These are phyloP conservation scores for Prochilodus magdalenae DNA, from an alignment of 2,113 vertebrate species.

Conservation along the genomic window DNA sequence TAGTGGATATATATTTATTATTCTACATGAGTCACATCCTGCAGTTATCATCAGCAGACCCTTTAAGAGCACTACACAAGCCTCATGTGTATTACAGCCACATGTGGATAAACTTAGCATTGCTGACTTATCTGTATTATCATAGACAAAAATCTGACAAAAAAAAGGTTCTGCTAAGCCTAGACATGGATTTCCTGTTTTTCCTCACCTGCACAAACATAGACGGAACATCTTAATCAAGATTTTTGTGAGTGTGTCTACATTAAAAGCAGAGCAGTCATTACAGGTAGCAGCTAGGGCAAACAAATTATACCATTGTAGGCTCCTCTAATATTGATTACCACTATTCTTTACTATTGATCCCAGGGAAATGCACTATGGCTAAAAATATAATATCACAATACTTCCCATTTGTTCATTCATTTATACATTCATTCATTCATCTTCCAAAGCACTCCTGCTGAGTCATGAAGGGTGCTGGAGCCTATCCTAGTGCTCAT, in stretches of 20 bases:
- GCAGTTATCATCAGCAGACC: conserved; percentile 23
- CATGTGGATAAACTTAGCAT: neutral
- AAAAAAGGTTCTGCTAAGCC: neutral
- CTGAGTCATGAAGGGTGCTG: too few species aligned
- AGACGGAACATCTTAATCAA: neutral
- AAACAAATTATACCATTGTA: neutral
- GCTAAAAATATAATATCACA: too few species aligned
- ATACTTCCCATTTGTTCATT: too few species aligned
- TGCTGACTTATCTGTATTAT: neutral
- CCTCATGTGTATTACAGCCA: neutral
- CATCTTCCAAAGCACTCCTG: too few species aligned
- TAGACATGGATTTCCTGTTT: neutral
- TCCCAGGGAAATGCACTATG: too few species aligned
- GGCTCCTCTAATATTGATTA: neutral
- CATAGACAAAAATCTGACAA: neutral
- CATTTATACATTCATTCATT: too few species aligned
- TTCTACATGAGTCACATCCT: conserved; percentile 37
- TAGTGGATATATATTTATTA: neutral
- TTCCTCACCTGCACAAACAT: neutral
- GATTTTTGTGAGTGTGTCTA: neutral
- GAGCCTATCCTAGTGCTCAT: too few species aligned
- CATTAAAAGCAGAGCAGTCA: neutral
- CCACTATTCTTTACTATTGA: neutral
- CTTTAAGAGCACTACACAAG: conserved; percentile 7
- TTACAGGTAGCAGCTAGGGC: neutral